Evolutionary conservation across 2,797 vertebrate genomes (phyloP).

Genomic region (Urosaurus nigricauda): DNA sequence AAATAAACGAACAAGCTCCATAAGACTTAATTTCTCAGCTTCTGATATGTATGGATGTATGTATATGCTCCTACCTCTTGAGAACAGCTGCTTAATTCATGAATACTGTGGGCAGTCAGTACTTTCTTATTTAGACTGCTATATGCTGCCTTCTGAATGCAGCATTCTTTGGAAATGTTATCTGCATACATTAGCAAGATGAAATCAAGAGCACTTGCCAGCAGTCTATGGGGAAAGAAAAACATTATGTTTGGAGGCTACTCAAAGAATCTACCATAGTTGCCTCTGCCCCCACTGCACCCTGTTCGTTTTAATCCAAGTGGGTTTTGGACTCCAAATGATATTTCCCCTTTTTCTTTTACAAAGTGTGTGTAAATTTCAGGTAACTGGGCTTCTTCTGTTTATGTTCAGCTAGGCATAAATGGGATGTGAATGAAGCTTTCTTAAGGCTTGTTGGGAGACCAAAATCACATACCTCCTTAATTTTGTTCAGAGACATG

Average conservation of each 20-base stretch:
- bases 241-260: conserved; percentile 16
- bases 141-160: neutral
- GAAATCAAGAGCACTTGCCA: conserved; percentile 16
- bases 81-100: conserved; percentile 12
- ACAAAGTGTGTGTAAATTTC: neutral
- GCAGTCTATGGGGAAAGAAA: conserved; percentile 10
- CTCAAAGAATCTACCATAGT: neutral
- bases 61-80: too few relatives aligned
- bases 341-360: neutral
- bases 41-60: neutral
- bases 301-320: conserved; percentile 11
- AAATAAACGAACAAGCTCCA: neutral
- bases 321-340: conserved; percentile 4
- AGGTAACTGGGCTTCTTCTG: neutral
- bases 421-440: neutral
- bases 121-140: neutral
- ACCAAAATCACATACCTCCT: neutral
- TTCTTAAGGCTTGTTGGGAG: neutral
- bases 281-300: neutral
- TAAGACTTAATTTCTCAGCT: neutral
- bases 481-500: too few relatives aligned
- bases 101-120: neutral
- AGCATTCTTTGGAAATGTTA: neutral
- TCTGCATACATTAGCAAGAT: neutral
- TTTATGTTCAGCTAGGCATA: neutral